These are phyloP conservation scores for Reticulitermes speratus DNA, from an alignment of 1,140 invertebrate species.

Conservation along the genomic window DNA sequence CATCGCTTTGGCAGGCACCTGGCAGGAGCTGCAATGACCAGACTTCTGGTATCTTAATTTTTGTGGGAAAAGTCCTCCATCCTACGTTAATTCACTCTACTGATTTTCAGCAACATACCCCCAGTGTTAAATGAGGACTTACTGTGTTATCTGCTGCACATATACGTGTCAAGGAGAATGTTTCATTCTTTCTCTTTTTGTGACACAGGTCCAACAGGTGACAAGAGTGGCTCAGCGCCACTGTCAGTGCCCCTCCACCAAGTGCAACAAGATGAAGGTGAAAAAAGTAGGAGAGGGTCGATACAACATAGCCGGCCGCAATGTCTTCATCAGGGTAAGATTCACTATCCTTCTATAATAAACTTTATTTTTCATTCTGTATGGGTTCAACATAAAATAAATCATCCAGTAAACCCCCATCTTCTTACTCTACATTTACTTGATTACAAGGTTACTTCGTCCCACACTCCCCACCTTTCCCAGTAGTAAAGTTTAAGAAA, in stretches of 20 bases:
- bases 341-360: constrained; percentile 24
- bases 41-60: too few relatives aligned
- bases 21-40: too few relatives aligned
- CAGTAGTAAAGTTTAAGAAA: too few relatives aligned
- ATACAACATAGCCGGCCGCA: constrained; percentile 77
- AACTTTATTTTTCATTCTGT: neutral
- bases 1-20: too few relatives aligned
- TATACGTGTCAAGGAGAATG: too few relatives aligned
- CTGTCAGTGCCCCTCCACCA: constrained; percentile 67
- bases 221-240: constrained; percentile 65
- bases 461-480: too few relatives aligned
- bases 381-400: neutral
- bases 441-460: too few relatives aligned
- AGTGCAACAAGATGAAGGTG: constrained; percentile 70
- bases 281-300: constrained; percentile 78
- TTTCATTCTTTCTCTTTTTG: neutral
- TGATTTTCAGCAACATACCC: too few relatives aligned
- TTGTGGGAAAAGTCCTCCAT: too few relatives aligned
- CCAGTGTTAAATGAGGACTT: too few relatives aligned
- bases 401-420: neutral
- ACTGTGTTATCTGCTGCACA: too few relatives aligned
- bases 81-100: too few relatives aligned
- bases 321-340: constrained; percentile 72
- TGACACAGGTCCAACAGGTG: constrained; percentile 62
- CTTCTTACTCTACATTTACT: neutral